Evolutionary conservation across 2,113 vertebrate genomes (phyloP).

Genomic region (Eclectus roratus): DNA sequence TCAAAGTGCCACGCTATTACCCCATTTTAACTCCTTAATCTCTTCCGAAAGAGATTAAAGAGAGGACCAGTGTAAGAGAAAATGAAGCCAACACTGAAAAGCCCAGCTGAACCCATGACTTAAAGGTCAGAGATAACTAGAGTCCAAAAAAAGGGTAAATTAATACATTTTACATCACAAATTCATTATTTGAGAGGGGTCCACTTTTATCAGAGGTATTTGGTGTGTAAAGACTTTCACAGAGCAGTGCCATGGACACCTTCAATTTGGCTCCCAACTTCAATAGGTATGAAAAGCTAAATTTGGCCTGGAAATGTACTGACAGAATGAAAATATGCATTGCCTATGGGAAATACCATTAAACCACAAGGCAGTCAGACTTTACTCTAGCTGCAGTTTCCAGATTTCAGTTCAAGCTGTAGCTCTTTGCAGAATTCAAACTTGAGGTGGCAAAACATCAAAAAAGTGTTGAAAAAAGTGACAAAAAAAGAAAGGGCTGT

Average conservation of each 20-base stretch:
- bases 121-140: not conserved
- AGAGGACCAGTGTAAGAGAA: not conserved
- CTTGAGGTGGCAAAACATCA: slow-evolving; percentile 25
- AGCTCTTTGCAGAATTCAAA: slow-evolving; percentile 30
- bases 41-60: not conserved
- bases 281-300: not conserved
- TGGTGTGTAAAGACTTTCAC: not conserved
- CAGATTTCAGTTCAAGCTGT: slow-evolving; percentile 30
- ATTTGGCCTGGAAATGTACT: slow-evolving; percentile 7
- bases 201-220: not conserved
- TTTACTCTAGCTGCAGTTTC: not conserved
- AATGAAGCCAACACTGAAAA: not conserved
- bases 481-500: not conserved
- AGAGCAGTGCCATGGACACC: not conserved
- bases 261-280: not conserved
- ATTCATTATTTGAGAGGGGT: not conserved
- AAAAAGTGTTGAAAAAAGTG: slow-evolving; percentile 12
- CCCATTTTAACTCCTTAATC: not conserved
- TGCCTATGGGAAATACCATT: slow-evolving; percentile 19
- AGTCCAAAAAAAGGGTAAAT: not conserved
- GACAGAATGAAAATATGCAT: not conserved
- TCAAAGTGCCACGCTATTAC: not conserved
- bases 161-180: not conserved
- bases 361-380: slow-evolving; percentile 29
- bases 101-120: not conserved